Conservation (phyloP, 2,797 vertebrate genomes). For the Hippocampus kuda region DNA sequence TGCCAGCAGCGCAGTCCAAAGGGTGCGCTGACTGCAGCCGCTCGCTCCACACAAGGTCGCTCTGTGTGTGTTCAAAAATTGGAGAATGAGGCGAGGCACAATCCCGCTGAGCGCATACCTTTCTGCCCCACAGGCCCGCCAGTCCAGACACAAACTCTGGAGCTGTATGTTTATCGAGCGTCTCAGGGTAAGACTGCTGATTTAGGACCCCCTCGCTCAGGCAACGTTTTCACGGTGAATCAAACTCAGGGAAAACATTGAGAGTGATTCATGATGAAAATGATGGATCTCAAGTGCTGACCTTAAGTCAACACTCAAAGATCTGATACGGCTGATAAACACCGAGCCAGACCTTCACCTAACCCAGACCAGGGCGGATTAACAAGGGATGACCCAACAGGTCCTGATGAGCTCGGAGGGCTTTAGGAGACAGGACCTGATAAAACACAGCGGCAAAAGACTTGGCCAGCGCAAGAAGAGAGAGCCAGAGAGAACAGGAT, state of each 20-base stretch:
- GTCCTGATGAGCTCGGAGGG: slow-evolving; percentile 56
- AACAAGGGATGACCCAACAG: slow-evolving; percentile 40
- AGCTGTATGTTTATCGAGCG: slow-evolving; percentile 56
- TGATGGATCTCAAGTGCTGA: slow-evolving; percentile 29
- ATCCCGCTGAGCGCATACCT: slow-evolving; percentile 64
- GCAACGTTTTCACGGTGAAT: slow-evolving; percentile 42
- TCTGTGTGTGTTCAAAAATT: slow-evolving; percentile 69
- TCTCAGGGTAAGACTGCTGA: slow-evolving; percentile 53
- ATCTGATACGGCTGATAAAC: slow-evolving; percentile 45
- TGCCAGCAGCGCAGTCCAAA: slow-evolving; percentile 40
- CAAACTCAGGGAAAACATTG: slow-evolving; percentile 17
- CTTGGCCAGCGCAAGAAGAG: slow-evolving; percentile 8
- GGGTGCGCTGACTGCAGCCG: slow-evolving; percentile 55
- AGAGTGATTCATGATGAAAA: slow-evolving; percentile 22
- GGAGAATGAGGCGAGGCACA: slow-evolving; percentile 64
- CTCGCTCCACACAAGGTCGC: slow-evolving; percentile 64
- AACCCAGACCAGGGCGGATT: slow-evolving; percentile 30
- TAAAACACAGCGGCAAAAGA: slow-evolving; percentile 51
- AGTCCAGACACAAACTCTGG: slow-evolving; percentile 53
- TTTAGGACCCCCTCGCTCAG: slow-evolving; percentile 46
- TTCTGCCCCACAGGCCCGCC: slow-evolving; percentile 52
- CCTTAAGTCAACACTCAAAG: slow-evolving; percentile 28
- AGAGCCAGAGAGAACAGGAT: slow-evolving; percentile 33
- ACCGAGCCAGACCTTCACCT: slow-evolving; percentile 24
- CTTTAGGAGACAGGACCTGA: slow-evolving; percentile 63